Conservation (phyloP, 2,113 vertebrate species). For the Ailuropoda melanoleuca region DNA sequence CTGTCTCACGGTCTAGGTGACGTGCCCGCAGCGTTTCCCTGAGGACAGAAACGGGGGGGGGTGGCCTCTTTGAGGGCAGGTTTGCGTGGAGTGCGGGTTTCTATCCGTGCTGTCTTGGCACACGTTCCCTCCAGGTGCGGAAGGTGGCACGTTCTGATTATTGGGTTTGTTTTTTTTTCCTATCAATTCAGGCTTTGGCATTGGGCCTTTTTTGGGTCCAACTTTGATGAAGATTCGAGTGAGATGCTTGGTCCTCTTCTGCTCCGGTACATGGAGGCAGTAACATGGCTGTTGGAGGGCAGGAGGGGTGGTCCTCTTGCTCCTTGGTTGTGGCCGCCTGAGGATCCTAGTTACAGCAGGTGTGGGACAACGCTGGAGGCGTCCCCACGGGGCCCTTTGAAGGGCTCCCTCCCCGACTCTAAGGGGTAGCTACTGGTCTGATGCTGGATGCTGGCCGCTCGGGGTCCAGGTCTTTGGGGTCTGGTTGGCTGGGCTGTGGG, state of each 20-base stretch:
- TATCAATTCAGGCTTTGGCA: neutral
- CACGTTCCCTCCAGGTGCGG: fast-evolving
- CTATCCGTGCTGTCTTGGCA: fast-evolving
- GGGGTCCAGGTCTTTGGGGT: neutral
- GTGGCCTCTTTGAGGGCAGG: neutral
- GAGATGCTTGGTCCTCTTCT: neutral
- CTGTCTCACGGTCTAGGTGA: neutral
- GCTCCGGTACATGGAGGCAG: neutral
- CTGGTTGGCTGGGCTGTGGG: neutral
- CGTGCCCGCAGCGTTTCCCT: neutral
- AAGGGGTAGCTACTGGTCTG: fast-evolving
- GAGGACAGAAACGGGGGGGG: neutral
- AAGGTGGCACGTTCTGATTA: fast-evolving
- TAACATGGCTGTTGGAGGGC: fast-evolving
- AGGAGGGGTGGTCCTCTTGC: neutral
- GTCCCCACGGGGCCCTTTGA: fast-evolving
- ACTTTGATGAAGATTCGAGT: neutral
- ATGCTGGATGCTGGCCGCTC: neutral
- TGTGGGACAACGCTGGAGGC: fast-evolving
- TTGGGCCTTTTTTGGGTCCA: neutral
- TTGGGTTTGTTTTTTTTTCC: neutral
- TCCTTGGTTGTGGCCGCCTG: fast-evolving
- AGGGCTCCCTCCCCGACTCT: fast-evolving
- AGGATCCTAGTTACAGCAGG: neutral
- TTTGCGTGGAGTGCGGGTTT: fast-evolving